Percentiles rank a stretch among this genome's conserved stretches.
These are phyloP conservation scores for Vesta saturnalis DNA, from an alignment of 2,888 invertebrate species.

Conservation along the genomic window DNA sequence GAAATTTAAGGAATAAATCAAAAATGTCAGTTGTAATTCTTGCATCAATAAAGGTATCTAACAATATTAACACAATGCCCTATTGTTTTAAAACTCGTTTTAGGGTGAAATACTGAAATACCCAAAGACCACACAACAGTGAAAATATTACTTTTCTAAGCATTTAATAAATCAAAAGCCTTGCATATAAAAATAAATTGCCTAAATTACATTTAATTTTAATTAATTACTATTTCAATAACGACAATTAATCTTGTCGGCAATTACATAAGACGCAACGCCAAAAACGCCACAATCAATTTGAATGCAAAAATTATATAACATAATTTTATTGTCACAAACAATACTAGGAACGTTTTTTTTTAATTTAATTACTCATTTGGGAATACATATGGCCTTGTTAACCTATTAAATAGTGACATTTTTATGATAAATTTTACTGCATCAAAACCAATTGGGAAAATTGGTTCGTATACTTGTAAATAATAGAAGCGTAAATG, in stretches of 20 bases:
- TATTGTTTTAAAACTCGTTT: no score
- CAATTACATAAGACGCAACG: not conserved
- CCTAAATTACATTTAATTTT: not conserved
- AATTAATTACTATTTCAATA: conserved; percentile 3
- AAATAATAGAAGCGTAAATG: conserved; percentile 4
- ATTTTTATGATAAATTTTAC: conserved; percentile 4
- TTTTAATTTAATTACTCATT: conserved; percentile 16
- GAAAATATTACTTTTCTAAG: no score
- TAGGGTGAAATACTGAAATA: no score
- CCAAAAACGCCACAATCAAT: not conserved
- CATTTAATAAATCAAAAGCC: no score
- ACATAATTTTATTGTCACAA: conserved; percentile 25
- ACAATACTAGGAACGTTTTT: conserved; percentile 6
- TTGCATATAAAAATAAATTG: not conserved
- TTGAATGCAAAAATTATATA: conserved; percentile 27
- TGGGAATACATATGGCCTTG: conserved; percentile 25
- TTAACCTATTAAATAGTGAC: conserved; percentile 10
- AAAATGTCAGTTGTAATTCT: no score
- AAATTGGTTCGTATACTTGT: conserved; percentile 5
- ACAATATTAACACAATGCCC: no score
- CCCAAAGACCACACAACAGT: no score
- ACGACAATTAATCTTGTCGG: not conserved
- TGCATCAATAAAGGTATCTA: no score
- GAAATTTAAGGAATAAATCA: no score
- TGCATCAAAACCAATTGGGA: conserved; percentile 7